Percentiles rank a stretch among this genome's conserved stretches.
phyloP scores from a whole-genome alignment of 2,888 invertebrate genomes.

The Acleris laterana region DNA sequence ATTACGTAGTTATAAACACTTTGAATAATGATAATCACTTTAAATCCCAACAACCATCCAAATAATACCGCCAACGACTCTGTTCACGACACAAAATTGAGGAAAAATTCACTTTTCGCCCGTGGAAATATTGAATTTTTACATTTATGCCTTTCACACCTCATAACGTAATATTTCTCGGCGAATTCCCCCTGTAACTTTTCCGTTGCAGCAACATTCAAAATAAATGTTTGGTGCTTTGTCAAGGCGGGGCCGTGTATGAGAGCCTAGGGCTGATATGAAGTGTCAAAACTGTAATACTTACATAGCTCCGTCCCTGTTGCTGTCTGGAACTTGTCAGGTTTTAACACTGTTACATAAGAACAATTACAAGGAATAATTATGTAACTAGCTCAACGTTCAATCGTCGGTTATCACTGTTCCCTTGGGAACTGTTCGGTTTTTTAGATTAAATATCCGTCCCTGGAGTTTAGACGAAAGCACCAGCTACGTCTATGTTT shows the following conservation, averaged over 20 bases:
- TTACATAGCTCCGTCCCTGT: too few relatives aligned
- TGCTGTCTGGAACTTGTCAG: too few relatives aligned
- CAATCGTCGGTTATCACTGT: too few relatives aligned
- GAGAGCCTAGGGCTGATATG: conserved; percentile 39
- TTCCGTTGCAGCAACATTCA: conserved; percentile 78
- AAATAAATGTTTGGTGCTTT: conserved; percentile 82
- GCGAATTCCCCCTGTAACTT: conserved; percentile 72
- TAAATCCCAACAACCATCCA: conserved; percentile 38
- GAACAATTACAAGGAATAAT: too few relatives aligned
- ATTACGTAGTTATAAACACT: conserved; percentile 22
- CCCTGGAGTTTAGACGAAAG: too few relatives aligned
- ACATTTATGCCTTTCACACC: conserved; percentile 84
- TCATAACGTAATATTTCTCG: conserved; percentile 83
- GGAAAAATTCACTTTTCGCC: conserved; percentile 70
- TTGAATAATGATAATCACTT: conserved; percentile 39
- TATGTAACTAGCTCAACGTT: too few relatives aligned
- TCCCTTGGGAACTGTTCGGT: too few relatives aligned
- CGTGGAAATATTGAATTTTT: conserved; percentile 82
- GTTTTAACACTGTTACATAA: too few relatives aligned
- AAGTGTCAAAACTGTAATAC: background rate
- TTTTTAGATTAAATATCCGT: too few relatives aligned
- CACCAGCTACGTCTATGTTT: too few relatives aligned
- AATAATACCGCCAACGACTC: conserved; percentile 57
- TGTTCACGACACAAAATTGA: conserved; percentile 68
- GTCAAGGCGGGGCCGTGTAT: conserved; percentile 63